Evolutionary conservation across 2,113 vertebrate genomes (phyloP).

Genomic region (Pseudonaja textilis): DNA sequence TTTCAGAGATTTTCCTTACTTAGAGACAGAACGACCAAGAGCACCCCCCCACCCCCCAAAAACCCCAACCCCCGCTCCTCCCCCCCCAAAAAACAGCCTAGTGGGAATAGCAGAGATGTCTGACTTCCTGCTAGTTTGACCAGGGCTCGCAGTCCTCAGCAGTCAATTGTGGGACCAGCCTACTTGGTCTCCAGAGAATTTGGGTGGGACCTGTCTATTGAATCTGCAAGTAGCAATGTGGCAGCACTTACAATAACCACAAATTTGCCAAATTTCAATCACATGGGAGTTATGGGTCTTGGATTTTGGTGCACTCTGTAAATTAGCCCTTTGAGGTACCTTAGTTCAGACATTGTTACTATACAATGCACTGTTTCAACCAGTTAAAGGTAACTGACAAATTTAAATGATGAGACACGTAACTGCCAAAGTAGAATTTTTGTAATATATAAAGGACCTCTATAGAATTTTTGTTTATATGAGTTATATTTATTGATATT

Average conservation of each 20-base stretch:
- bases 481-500: not conserved
- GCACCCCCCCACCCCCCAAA: no score
- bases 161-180: not conserved
- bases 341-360: not conserved
- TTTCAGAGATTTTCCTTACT: not conserved
- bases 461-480: not conserved
- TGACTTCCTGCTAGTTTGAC: not conserved
- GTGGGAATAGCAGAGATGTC: not conserved
- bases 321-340: not conserved
- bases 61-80: no score
- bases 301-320: not conserved
- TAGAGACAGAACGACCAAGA: not conserved
- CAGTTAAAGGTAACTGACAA: not conserved
- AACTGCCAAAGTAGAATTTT: not conserved
- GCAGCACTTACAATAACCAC: not conserved
- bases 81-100: no score
- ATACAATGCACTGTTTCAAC: not conserved
- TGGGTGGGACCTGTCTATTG: not conserved
- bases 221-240: not conserved
- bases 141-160: not conserved
- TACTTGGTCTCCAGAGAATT: not conserved
- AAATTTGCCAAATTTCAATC: not conserved
- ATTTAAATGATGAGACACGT: no score
- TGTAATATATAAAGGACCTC: not conserved
- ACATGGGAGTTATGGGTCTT: not conserved